Evolutionary conservation across 2,113 vertebrate genomes (phyloP), one percentile per base, ranked within the genome.

Genomic region (Mobula hypostoma): DNA sequence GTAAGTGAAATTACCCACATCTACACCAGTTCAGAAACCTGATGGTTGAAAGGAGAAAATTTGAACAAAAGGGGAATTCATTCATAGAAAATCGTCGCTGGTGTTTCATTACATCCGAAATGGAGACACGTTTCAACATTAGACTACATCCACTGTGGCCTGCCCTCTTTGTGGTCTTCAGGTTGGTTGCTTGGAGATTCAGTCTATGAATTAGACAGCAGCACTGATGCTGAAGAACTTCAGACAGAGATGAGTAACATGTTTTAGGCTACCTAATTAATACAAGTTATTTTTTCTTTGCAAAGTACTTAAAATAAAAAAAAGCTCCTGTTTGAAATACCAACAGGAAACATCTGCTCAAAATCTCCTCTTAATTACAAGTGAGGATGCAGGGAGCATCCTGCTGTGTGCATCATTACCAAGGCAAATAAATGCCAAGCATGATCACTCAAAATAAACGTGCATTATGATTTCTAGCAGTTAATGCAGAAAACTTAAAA

Each of bases 321-420:
- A 93, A 74, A 40, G n/a, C 70, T 93, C 68, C 91, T 74, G 70
- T 24, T 27, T 74, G 66, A 56, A 40, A 74, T 72, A 74, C 70
- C 91, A 93, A 74, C 70, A 76, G 70, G 91, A n/a, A 93, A 74
- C 91, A 93, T 93, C 91, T 93, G 68, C 40, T 93, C 63, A 93
- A 93, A 93, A 70, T 93, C 91, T 12, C 24, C 40, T 93, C 68
- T 93, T 93, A 93, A 93, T 93, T 93, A 93, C 56, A 74, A 93
- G 74, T 74, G 91, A 93, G 32, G 17, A 74, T 56, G 91, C 91
- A n/a, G 70, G 91, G 68, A 93, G 85, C 85, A 90, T 9, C 91
- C n/a, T 56, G 70, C 91, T 76, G 91, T 90, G 85, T 93, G 91
- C 68, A 93, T 93, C 91, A 93, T 74, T 93, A 93, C 68, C 36